A percentile compares a stretch with the other conserved stretches of the same genome.
These are phyloP conservation scores for Lasioglossum malachurum DNA, from an alignment of 2,888 invertebrate genomes.

Conservation along the genomic window DNA sequence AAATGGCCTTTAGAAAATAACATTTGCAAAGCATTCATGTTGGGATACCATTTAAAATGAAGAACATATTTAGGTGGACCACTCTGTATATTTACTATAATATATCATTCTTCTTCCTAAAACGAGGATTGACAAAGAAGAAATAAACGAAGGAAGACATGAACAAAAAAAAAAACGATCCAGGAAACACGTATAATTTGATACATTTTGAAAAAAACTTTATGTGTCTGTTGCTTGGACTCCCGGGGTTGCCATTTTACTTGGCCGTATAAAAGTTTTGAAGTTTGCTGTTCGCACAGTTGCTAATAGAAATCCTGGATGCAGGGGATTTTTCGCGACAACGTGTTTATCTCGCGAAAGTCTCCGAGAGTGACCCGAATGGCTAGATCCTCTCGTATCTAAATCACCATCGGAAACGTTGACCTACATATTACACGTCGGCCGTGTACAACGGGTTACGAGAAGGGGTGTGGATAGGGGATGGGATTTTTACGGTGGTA, in stretches of 20 bases:
- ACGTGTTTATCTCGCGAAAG: slow-evolving; percentile 35
- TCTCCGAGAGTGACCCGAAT: slow-evolving; percentile 1
- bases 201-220: not conserved
- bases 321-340: not conserved
- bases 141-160: too few species aligned
- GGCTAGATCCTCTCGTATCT: slow-evolving; percentile 22
- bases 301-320: slow-evolving; percentile 5
- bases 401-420: slow-evolving; percentile 54
- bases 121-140: too few species aligned
- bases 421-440: slow-evolving; percentile 49
- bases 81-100: too few species aligned
- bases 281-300: not conserved
- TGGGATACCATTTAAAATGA: too few species aligned
- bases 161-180: too few species aligned
- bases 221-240: not conserved
- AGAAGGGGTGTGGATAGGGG: not conserved
- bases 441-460: slow-evolving; percentile 10
- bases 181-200: too few species aligned
- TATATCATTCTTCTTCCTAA: too few species aligned
- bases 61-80: too few species aligned
- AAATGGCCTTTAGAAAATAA: too few species aligned
- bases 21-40: too few species aligned
- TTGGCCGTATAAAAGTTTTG: not conserved
- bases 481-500: slow-evolving; percentile 42
- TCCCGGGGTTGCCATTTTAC: not conserved